phyloP scores from a whole-genome alignment of 2,113 vertebrate species.

The Arizona elegans region DNA sequence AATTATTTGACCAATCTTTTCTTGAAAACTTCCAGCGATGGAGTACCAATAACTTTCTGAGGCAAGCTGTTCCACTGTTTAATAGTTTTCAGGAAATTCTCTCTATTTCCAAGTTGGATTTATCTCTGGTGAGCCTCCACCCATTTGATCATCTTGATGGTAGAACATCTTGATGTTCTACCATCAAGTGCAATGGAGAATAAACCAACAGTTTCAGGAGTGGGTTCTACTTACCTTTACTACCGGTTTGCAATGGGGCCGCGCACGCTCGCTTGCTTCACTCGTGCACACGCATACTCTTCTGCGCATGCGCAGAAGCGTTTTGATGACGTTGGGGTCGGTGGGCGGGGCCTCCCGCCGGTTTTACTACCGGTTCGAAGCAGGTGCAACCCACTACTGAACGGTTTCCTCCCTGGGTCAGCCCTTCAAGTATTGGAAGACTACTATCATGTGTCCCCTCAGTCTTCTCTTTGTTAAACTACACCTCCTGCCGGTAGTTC shows the following conservation, averaged over 20 bases:
- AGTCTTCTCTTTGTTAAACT: neutral
- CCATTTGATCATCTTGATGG: no score
- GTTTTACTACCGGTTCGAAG: no score
- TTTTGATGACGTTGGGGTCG: no score
- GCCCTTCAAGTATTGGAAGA: neutral
- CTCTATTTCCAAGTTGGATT: neutral
- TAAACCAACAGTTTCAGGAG: neutral
- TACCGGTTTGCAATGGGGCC: no score
- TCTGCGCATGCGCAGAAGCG: no score
- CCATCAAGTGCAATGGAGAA: neutral
- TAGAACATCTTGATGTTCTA: neutral
- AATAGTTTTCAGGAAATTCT: neutral
- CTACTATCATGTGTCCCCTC: neutral
- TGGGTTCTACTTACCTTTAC: no score
- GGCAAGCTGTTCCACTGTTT: neutral
- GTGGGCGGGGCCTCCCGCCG: no score
- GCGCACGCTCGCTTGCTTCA: no score
- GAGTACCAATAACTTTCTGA: neutral
- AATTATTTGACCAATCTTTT: neutral
- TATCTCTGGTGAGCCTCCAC: neutral
- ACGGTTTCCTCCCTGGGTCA: neutral
- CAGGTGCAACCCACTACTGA: no score
- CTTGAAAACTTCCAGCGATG: neutral
- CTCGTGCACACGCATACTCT: no score
- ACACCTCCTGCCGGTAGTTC: neutral